These are phyloP conservation scores for Agonopterix alstromeriana DNA, from an alignment of 2,888 invertebrate species.

Conservation along the genomic window DNA sequence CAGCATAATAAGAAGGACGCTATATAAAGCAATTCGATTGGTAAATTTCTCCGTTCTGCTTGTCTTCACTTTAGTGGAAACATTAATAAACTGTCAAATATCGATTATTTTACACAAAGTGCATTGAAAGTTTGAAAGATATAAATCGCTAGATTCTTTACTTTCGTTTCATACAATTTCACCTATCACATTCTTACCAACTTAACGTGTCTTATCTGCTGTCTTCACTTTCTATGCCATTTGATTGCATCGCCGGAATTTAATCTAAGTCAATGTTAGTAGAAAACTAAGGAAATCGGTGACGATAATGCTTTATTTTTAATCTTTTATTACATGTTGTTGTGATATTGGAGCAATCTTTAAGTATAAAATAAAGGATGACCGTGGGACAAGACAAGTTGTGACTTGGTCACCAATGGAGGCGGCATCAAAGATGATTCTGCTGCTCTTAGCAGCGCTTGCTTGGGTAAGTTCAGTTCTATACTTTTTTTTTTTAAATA, in stretches of 20 bases:
- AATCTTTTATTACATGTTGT: conserved; percentile 19
- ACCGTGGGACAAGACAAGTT: conserved; percentile 20
- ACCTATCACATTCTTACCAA: conserved; percentile 6
- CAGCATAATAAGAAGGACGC: too few species aligned
- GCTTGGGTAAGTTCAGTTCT: conserved; percentile 38
- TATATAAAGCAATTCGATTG: too few species aligned
- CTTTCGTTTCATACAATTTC: too few species aligned
- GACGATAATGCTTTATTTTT: conserved; percentile 14
- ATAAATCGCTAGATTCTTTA: too few species aligned
- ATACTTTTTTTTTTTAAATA: too few species aligned
- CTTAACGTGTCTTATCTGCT: conserved; percentile 8
- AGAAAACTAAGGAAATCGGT: conserved; percentile 16
- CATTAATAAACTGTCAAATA: too few species aligned
- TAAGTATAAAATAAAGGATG: conserved; percentile 40
- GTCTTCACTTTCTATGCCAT: conserved; percentile 6
- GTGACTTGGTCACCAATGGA: conserved; percentile 32
- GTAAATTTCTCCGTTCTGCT: too few species aligned
- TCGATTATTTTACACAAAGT: too few species aligned
- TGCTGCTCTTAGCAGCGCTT: conserved; percentile 33
- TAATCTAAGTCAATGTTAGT: conserved; percentile 3
- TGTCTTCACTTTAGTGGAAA: too few species aligned
- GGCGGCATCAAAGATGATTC: conserved; percentile 34
- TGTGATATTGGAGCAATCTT: conserved; percentile 37
- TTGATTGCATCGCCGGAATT: conserved; percentile 13
- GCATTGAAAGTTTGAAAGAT: too few species aligned